Evolutionary conservation across 2,888 invertebrate species (phyloP).

Genomic region (Abrostola triplasia): DNA sequence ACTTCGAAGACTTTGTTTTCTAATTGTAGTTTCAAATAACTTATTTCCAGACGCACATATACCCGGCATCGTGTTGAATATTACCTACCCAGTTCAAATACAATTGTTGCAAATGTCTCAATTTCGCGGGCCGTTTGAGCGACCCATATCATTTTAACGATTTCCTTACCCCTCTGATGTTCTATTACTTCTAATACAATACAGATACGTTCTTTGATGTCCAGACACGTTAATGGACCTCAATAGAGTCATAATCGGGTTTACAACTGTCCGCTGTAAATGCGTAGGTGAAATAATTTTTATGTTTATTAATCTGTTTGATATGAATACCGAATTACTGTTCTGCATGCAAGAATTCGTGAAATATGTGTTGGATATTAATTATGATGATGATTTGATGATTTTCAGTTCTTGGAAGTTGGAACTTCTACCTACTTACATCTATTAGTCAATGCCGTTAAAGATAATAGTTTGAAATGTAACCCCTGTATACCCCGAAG

Average conservation of each 20-base stretch:
- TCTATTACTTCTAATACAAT: constrained; percentile 9
- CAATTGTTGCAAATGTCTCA: constrained; percentile 40
- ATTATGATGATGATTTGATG: no score
- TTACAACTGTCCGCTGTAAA: constrained; percentile 26
- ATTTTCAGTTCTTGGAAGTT: no score
- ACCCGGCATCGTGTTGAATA: constrained; percentile 16
- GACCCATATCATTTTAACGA: constrained; percentile 45
- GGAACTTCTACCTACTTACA: no score
- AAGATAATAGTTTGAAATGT: no score
- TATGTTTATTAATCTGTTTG: constrained; percentile 6
- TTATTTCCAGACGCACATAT: constrained; percentile 7
- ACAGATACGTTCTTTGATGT: constrained; percentile 48
- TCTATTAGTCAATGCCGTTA: no score
- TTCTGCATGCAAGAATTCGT: not conserved
- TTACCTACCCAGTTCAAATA: not conserved
- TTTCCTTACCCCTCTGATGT: constrained; percentile 32
- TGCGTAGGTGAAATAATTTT: constrained; percentile 4
- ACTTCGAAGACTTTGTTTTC: not conserved
- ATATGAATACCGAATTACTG: constrained; percentile 4
- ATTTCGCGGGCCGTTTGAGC: constrained; percentile 45
- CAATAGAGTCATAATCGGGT: constrained; percentile 21
- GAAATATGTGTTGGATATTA: not conserved
- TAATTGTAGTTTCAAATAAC: constrained; percentile 1
- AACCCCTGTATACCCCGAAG: no score
- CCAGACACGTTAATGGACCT: constrained; percentile 20